Evolutionary conservation across 2,113 vertebrate genomes (phyloP).

Genomic region (Triplophysa rosa): DNA sequence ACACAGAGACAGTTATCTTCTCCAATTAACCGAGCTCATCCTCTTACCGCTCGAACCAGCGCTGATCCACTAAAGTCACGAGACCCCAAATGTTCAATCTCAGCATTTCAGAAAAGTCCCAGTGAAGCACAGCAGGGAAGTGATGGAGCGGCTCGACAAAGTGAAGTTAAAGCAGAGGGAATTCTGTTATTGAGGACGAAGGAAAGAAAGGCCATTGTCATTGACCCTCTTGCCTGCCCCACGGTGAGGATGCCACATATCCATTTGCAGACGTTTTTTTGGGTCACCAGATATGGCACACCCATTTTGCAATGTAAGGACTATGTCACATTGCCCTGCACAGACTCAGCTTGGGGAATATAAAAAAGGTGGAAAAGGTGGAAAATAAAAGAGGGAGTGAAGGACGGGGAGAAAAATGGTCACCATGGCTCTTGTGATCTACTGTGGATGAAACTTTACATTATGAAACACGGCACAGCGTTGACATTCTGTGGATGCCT

Average conservation of each 20-base stretch:
- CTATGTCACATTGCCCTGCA: constrained; percentile 43
- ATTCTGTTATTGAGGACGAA: constrained; percentile 11
- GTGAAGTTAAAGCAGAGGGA: neutral
- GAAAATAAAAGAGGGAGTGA: neutral
- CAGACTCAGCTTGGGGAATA: constrained; percentile 32
- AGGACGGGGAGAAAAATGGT: neutral
- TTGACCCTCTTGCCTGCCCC: constrained; percentile 42
- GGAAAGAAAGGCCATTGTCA: constrained; percentile 28
- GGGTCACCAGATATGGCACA: constrained; percentile 45
- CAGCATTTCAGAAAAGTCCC: constrained; percentile 44
- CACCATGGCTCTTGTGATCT: neutral
- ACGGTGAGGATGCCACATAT: constrained; percentile 44
- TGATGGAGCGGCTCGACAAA: constrained; percentile 6
- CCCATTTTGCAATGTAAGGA: constrained; percentile 49
- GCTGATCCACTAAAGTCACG: constrained; percentile 26
- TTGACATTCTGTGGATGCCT: neutral
- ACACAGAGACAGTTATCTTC: constrained; percentile 34
- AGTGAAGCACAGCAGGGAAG: constrained; percentile 3
- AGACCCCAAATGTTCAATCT: constrained; percentile 39
- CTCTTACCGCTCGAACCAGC: constrained; percentile 37
- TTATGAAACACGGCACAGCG: neutral
- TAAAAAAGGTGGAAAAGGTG: no score
- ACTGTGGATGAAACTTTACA: neutral
- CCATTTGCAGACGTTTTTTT: constrained; percentile 40
- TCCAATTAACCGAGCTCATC: constrained; percentile 31